phyloP scores from a whole-genome alignment of 2,113 vertebrate genomes.

The Lampris incognitus region DNA sequence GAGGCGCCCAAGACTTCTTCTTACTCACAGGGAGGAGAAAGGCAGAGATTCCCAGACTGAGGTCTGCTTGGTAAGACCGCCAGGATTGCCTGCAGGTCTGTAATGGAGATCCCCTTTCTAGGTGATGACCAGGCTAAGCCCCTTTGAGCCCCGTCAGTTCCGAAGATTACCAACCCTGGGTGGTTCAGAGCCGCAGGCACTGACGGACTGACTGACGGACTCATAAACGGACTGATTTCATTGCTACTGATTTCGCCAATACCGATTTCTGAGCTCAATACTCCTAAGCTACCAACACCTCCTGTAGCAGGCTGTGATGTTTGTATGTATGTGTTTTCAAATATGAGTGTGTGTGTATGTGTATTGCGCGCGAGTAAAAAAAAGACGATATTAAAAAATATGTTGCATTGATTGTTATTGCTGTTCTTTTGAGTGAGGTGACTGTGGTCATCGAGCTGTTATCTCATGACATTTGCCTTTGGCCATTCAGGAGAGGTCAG shows the following conservation, averaged over 20 bases:
- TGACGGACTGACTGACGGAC: slow-evolving; percentile 22
- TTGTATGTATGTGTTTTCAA: neutral
- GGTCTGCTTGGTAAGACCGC: slow-evolving; percentile 10
- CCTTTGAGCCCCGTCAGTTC: slow-evolving; percentile 65
- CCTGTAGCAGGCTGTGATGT: neutral
- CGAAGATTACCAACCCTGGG: slow-evolving; percentile 69
- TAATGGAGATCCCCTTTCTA: slow-evolving; percentile 38
- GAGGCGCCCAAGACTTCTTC: no score
- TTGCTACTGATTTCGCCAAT: slow-evolving; percentile 4
- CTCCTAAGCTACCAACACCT: neutral
- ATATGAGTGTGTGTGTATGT: no score
- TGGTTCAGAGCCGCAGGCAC: slow-evolving; percentile 66
- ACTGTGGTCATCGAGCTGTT: slow-evolving; percentile 35
- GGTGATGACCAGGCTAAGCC: slow-evolving; percentile 72
- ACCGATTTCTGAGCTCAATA: no score
- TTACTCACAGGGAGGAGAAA: no score
- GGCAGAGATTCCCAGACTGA: slow-evolving; percentile 1
- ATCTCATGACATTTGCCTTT: slow-evolving; percentile 59
- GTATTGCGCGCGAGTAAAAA: no score
- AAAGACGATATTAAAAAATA: no score
- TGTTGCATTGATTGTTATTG: slow-evolving; percentile 3
- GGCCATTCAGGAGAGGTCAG: slow-evolving; percentile 60
- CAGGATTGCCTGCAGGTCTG: slow-evolving; percentile 39
- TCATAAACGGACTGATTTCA: slow-evolving; percentile 34
- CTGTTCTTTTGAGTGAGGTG: slow-evolving; percentile 28